phyloP scores from a whole-genome alignment of 2,113 vertebrate genomes.

The Muscicapa adusta region DNA sequence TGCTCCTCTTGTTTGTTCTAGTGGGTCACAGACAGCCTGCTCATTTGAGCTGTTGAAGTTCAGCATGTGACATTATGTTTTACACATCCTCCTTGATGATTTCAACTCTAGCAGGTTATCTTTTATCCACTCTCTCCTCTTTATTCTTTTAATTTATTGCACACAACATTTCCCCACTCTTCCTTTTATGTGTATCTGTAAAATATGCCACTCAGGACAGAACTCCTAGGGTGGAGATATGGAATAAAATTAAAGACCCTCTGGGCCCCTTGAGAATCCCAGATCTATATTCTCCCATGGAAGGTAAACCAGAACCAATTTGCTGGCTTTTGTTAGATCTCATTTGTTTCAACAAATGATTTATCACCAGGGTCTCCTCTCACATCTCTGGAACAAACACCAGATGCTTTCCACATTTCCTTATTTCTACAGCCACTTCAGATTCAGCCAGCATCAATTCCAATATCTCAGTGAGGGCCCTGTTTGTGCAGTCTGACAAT shows the following conservation, averaged over 20 bases:
- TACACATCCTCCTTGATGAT: background rate
- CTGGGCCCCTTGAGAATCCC: background rate
- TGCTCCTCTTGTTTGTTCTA: background rate
- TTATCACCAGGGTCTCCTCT: background rate
- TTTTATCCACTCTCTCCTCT: background rate
- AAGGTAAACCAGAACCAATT: background rate
- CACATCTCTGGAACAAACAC: background rate
- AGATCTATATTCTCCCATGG: background rate
- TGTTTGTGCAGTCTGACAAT: conserved; percentile 46
- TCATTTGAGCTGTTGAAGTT: background rate
- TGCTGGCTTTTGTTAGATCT: conserved; percentile 15
- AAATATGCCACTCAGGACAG: background rate
- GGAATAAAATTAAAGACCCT: background rate
- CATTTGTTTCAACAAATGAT: conserved; percentile 30
- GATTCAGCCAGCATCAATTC: conserved; percentile 15
- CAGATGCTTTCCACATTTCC: background rate
- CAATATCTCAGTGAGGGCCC: background rate
- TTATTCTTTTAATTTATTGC: background rate
- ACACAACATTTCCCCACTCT: background rate
- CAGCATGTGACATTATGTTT: background rate
- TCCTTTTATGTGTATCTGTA: background rate
- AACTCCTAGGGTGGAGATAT: background rate
- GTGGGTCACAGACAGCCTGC: background rate
- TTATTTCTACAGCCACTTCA: conserved; percentile 35
- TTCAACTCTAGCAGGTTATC: background rate